Conservation (phyloP, 2,888 invertebrate genomes). For the Coremacera marginata region DNA sequence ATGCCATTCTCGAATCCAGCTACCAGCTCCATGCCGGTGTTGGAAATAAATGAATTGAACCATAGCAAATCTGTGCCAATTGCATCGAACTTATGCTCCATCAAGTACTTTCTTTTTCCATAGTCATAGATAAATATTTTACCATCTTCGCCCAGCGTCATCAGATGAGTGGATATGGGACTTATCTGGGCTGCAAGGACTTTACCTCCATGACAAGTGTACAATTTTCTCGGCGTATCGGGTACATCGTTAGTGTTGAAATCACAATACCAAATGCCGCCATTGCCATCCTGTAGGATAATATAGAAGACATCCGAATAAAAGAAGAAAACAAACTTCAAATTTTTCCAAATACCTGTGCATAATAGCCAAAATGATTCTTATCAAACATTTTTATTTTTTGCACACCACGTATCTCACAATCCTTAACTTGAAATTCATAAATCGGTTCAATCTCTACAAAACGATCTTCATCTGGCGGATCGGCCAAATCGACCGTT, state of each 20-base stretch:
- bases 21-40: conserved; percentile 75
- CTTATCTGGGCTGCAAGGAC: conserved; percentile 78
- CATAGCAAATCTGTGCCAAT: conserved; percentile 76
- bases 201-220: conserved; percentile 82
- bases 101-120: conserved; percentile 72
- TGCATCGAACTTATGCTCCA: conserved; percentile 74
- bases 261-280: conserved; percentile 84
- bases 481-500: conserved; percentile 88
- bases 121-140: conserved; percentile 82
- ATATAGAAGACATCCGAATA: conserved; percentile 7
- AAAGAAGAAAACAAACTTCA: background rate
- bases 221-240: conserved; percentile 70
- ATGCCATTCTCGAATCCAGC: conserved; percentile 81
- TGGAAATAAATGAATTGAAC: conserved; percentile 77
- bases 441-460: conserved; percentile 89
- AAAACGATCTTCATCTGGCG: conserved; percentile 82
- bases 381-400: conserved; percentile 67
- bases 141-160: conserved; percentile 81
- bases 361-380: conserved; percentile 75
- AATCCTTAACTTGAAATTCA: conserved; percentile 77
- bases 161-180: conserved; percentile 78
- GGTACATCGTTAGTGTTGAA: conserved; percentile 72
- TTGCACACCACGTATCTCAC: conserved; percentile 63
- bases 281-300: conserved; percentile 80
- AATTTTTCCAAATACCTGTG: conserved; percentile 75